phyloP scores from a whole-genome alignment of 2,888 invertebrate genomes.

The Lasioglossum calceatum region DNA sequence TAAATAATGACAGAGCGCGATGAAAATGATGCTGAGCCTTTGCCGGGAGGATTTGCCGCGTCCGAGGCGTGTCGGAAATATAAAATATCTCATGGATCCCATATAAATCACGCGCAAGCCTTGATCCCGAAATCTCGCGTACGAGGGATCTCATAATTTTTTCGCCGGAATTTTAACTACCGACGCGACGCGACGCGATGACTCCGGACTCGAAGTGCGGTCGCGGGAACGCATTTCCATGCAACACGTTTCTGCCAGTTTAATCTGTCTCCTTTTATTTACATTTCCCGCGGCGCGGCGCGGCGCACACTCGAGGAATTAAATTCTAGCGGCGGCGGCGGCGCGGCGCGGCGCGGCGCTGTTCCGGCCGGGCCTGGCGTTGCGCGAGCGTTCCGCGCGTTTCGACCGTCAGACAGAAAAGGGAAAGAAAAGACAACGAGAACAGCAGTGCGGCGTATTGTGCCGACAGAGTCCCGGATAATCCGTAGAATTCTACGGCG shows the following conservation, averaged over 20 bases:
- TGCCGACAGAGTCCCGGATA: conserved; percentile 60
- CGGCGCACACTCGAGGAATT: conserved; percentile 4
- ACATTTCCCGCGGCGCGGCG: neutral
- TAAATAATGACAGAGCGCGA: conserved; percentile 12
- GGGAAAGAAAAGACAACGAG: neutral
- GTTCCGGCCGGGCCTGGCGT: neutral
- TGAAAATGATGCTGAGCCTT: conserved; percentile 18
- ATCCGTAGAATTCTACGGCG: conserved; percentile 54
- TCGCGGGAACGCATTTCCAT: conserved; percentile 8
- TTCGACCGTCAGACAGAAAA: conserved; percentile 27
- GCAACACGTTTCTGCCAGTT: neutral
- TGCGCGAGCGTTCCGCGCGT: neutral
- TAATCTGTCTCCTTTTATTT: conserved; percentile 30
- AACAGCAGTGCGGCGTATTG: conserved; percentile 26
- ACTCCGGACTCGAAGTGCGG: neutral
- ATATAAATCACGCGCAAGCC: conserved; percentile 48
- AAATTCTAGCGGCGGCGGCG: conserved; percentile 23
- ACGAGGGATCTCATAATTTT: conserved; percentile 15
- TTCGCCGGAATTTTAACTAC: conserved; percentile 20
- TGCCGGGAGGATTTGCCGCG: conserved; percentile 36
- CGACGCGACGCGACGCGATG: neutral
- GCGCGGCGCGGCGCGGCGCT: neutral
- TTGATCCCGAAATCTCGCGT: conserved; percentile 28
- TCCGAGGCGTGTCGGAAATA: conserved; percentile 32
- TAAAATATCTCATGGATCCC: conserved; percentile 54